These are phyloP conservation scores for Tinea pellionella DNA, from an alignment of 2,888 invertebrate genomes.

Conservation along the genomic window DNA sequence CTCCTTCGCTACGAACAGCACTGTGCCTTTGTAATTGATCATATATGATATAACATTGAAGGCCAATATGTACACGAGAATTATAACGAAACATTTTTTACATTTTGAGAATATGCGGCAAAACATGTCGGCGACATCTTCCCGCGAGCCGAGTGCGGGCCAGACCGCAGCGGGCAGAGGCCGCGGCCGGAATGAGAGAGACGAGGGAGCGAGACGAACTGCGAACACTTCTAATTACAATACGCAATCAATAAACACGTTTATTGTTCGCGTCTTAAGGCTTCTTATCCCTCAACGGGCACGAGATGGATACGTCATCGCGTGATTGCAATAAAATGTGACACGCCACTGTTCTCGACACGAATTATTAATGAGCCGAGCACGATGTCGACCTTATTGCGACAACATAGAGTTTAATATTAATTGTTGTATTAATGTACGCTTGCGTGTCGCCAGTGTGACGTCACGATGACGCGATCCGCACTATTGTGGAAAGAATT, in stretches of 20 bases:
- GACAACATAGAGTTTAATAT: not conserved
- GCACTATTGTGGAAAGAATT: not conserved
- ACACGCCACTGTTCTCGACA: not conserved
- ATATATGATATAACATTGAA: slow-evolving; percentile 30
- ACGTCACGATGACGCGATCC: not conserved
- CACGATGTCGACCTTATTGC: not conserved
- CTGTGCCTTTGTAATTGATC: slow-evolving; percentile 25
- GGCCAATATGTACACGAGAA: slow-evolving; percentile 29
- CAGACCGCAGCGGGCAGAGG: not conserved
- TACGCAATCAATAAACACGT: not conserved
- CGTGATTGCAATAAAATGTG: not conserved
- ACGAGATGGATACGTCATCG: not conserved
- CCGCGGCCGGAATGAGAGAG: not conserved
- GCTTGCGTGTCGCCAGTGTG: slow-evolving; percentile 5
- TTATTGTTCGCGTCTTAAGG: not conserved
- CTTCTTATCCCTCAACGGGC: not conserved
- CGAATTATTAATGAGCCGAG: not conserved
- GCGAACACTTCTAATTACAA: not conserved
- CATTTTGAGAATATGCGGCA: slow-evolving; percentile 35
- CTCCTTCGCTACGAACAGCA: slow-evolving; percentile 33
- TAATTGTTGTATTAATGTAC: not conserved
- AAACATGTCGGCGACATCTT: slow-evolving; percentile 30
- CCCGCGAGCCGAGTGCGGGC: too few relatives aligned
- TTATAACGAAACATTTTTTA: slow-evolving; percentile 28
- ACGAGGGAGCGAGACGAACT: not conserved